Conservation (phyloP, 2,797 vertebrate species). For the Cygnus olor region DNA sequence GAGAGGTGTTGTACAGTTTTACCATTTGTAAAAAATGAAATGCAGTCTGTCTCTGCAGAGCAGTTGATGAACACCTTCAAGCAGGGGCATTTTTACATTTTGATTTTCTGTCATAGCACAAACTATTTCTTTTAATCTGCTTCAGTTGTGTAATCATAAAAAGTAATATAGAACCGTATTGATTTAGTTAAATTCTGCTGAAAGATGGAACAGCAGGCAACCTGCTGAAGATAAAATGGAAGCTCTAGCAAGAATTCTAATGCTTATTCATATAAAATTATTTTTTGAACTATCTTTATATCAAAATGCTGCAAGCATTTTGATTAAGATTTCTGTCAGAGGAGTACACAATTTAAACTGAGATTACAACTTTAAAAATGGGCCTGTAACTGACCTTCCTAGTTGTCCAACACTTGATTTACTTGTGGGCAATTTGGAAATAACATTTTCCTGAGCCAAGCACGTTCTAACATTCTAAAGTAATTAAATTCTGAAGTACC, state of each 20-base stretch:
- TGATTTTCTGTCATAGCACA: background rate
- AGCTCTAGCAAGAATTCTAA: background rate
- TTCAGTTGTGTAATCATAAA: background rate
- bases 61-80: background rate
- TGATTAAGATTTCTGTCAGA: background rate
- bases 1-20: background rate
- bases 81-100: background rate
- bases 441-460: accelerated
- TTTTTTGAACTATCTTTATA: background rate
- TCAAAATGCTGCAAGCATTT: background rate
- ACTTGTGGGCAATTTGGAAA: background rate
- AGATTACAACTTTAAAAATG: background rate
- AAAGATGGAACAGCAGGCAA: background rate
- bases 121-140: background rate
- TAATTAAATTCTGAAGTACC: background rate
- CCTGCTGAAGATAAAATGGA: background rate
- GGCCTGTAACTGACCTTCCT: background rate
- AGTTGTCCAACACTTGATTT: background rate
- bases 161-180: background rate
- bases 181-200: background rate
- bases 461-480: background rate
- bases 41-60: background rate
- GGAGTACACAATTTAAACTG: background rate
- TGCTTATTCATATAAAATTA: background rate
- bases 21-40: background rate